phyloP scores from a whole-genome alignment of 2,888 invertebrate species.

The Tipula confusa region DNA sequence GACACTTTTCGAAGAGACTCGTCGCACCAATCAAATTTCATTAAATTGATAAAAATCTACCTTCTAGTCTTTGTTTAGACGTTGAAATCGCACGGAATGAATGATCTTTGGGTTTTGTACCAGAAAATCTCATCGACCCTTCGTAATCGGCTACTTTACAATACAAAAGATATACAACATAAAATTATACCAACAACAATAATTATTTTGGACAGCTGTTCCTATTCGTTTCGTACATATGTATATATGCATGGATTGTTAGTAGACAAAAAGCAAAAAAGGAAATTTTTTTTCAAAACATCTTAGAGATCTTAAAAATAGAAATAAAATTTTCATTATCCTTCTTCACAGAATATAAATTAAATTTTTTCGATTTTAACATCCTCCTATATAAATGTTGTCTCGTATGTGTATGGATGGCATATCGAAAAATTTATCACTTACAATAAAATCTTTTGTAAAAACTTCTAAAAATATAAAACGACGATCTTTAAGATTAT shows the following conservation, averaged over 20 bases:
- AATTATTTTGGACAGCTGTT: slow-evolving; percentile 7
- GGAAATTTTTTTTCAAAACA: not conserved
- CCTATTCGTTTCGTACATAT: too few relatives aligned
- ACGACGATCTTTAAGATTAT: not conserved
- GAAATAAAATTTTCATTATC: not conserved
- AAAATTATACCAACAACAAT: not conserved
- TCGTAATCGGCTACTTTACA: slow-evolving; percentile 13
- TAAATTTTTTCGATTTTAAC: not conserved
- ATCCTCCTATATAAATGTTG: not conserved
- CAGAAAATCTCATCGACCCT: not conserved
- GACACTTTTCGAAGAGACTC: too few relatives aligned
- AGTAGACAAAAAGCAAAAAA: not conserved
- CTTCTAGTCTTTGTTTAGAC: not conserved
- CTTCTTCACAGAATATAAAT: slow-evolving; percentile 25
- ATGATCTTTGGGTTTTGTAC: not conserved
- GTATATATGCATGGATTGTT: too few relatives aligned
- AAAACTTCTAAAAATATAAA: not conserved
- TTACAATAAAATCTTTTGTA: slow-evolving; percentile 20
- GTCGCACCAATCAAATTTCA: not conserved
- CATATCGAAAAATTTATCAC: slow-evolving; percentile 16
- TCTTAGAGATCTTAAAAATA: not conserved
- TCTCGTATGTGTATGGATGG: not conserved
- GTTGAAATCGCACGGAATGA: not conserved
- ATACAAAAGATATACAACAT: not conserved
- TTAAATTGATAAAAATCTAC: not conserved